Evolutionary conservation across 2,888 invertebrate species (phyloP).

Genomic region (Aspidapion aeneum): DNA sequence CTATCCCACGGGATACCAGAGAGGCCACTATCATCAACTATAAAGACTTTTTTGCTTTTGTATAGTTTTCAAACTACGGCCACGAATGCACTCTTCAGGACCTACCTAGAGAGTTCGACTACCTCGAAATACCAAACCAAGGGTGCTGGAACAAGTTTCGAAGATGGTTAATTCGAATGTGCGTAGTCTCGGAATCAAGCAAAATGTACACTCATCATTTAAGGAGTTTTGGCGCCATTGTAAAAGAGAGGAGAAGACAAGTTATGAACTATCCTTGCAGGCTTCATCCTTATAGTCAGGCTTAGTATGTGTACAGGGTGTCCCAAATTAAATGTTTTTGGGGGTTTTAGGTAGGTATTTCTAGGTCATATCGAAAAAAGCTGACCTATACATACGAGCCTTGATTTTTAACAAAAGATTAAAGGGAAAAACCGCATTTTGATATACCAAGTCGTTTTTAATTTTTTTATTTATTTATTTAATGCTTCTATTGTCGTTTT

Average conservation of each 20-base stretch:
- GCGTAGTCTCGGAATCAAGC: conserved; percentile 33
- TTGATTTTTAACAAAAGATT: no score
- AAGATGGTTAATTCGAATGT: conserved; percentile 29
- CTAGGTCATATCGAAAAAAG: no score
- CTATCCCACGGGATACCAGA: no score
- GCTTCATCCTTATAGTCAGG: conserved; percentile 38
- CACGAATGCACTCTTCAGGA: conserved; percentile 33
- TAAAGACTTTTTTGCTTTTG: no score
- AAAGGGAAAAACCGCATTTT: no score
- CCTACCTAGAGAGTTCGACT: conserved; percentile 29
- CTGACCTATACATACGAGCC: no score
- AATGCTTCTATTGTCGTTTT: no score
- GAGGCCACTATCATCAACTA: no score
- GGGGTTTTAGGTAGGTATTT: neutral
- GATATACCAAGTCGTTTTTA: no score
- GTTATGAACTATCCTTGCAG: conserved; percentile 30
- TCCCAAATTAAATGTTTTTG: no score
- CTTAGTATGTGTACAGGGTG: conserved; percentile 32
- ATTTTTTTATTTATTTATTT: no score
- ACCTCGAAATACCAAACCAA: conserved; percentile 22
- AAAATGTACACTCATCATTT: conserved; percentile 36
- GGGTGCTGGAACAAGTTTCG: conserved; percentile 21
- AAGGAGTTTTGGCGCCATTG: conserved; percentile 37
- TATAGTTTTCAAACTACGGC: conserved; percentile 32
- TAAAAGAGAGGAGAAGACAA: conserved; percentile 36